Conservation (phyloP, 2,113 vertebrate genomes). For the Isurus oxyrinchus region DNA sequence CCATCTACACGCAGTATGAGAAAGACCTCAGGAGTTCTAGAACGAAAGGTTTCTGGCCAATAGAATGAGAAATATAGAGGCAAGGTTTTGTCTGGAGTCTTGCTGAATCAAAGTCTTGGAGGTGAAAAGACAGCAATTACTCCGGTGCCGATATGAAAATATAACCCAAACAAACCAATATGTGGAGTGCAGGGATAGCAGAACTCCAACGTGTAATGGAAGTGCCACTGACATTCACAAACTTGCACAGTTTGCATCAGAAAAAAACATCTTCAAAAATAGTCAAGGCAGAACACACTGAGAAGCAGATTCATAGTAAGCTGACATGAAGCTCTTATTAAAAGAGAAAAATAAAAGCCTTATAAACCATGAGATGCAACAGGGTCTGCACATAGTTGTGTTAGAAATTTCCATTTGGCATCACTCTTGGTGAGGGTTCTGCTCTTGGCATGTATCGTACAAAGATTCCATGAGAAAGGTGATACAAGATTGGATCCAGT, state of each 20-base stretch:
- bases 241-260: not conserved
- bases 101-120: not conserved
- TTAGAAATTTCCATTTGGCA: not conserved
- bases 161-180: not conserved
- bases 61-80: not conserved
- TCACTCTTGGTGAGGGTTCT: not conserved
- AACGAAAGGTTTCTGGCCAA: not conserved
- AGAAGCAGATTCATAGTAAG: not conserved
- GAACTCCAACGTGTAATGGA: not conserved
- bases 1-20: not conserved
- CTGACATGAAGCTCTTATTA: not conserved
- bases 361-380: not conserved
- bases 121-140: not conserved
- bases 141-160: not conserved
- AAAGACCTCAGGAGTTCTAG: not conserved
- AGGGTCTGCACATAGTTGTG: not conserved
- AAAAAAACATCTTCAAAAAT: not conserved
- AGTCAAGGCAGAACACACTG: not conserved
- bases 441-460: not conserved
- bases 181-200: too few species aligned
- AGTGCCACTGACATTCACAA: not conserved
- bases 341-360: not conserved
- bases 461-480: not conserved
- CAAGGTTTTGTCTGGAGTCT: not conserved
- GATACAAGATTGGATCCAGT: not conserved